Evolutionary conservation across 2,888 invertebrate genomes (phyloP).

Genomic region (Tyria jacobaeae): DNA sequence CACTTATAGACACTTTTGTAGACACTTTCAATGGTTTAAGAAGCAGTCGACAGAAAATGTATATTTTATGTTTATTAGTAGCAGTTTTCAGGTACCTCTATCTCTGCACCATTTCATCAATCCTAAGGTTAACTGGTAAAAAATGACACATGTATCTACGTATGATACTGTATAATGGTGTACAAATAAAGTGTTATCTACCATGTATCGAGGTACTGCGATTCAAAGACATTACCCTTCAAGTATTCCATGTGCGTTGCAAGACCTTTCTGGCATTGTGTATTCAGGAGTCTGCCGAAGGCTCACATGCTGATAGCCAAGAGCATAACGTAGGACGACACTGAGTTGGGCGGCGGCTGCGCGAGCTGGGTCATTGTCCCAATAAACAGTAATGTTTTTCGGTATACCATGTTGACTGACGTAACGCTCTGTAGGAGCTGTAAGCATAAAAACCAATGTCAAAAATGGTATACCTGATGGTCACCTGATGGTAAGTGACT

Average conservation of each 20-base stretch:
- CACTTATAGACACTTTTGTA: too few relatives aligned
- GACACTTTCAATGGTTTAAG: too few relatives aligned
- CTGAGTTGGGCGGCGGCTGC: slow-evolving; percentile 93
- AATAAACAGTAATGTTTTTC: slow-evolving; percentile 86
- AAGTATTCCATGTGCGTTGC: not conserved
- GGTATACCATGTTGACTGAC: slow-evolving; percentile 64
- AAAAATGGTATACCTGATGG: not conserved
- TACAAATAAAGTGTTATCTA: too few relatives aligned
- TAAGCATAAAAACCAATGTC: not conserved
- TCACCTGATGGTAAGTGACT: too few relatives aligned
- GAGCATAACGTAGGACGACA: slow-evolving; percentile 90
- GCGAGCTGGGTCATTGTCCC: slow-evolving; percentile 89
- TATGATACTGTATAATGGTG: too few relatives aligned
- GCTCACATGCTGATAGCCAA: slow-evolving; percentile 84
- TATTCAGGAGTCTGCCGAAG: slow-evolving; percentile 65
- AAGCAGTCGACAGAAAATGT: too few relatives aligned
- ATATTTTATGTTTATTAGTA: too few relatives aligned
- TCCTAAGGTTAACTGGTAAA: too few relatives aligned
- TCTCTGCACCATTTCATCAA: too few relatives aligned
- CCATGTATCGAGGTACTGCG: not conserved
- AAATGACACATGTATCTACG: too few relatives aligned
- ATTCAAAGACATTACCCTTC: not conserved
- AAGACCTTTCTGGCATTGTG: slow-evolving; percentile 7
- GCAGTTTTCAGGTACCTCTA: too few relatives aligned
- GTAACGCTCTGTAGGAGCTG: slow-evolving; percentile 2